Evolutionary conservation across 2,888 invertebrate species (phyloP), one percentile per base, ranked within the genome.

Genomic region (Carabus problematicus): DNA sequence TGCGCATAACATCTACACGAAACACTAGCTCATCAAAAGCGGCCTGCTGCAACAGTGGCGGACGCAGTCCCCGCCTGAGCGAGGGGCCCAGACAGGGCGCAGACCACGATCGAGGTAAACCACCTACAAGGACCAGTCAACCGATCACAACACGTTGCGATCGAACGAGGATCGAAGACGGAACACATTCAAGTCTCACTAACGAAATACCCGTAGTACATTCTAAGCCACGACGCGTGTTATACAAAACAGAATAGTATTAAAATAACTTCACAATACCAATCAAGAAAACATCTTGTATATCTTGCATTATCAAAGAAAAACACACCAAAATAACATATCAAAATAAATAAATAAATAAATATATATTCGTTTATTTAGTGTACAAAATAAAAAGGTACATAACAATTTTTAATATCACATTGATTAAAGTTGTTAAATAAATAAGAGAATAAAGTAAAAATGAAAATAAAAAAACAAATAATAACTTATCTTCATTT

Each of bases 21-120:
- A 93, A 95, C 11, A 88, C 81, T 75, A 88, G 87, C 80, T 92
- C 91, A 81, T 94, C 94, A 82, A 95, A 93, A 49, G 93, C 91
- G 54, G 94, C 94, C 80, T 94, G 93, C 79, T 95, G 94, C 62
- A 94, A 84, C 74, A 92, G 84, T 2, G 94, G 94, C 19, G 94
- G 91, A 77, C 91, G 90, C 67, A 95, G 85, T 54, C 88, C 84
- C 71, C 85, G 84, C 70, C 90, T 85, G 75, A 87, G 83, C 75
- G 78, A 80, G 64, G 84, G 82, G 64, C 84, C 84, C 75, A 85
- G 73, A 11, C 79, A 79, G 11, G 82, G 82, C 11, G 79, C 77
- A 0, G 82, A 82, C 81, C 82, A 82, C 14, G 82, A 79, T 39
- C 81, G 74, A 3, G 82, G 81, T 8, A 82, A 73, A 59, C 79